These are phyloP conservation scores for Takifugu rubripes DNA, from an alignment of 2,797 vertebrate species.

Conservation along the genomic window DNA sequence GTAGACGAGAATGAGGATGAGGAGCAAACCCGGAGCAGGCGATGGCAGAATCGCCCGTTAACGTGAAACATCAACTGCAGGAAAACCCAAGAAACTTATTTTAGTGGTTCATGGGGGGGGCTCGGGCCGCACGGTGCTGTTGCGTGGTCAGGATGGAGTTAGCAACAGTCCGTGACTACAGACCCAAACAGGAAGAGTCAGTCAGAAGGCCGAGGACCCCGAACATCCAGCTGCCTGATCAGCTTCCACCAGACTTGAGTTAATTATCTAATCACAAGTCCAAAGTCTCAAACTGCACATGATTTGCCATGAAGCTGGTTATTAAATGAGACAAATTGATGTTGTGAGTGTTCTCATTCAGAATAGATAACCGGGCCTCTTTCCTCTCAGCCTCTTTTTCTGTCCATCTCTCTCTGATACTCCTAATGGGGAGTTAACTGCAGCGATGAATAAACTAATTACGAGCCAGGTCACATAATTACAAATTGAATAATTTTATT, in stretches of 20 bases:
- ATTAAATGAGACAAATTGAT: constrained; percentile 77
- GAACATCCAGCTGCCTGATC: constrained; percentile 24
- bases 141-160: no score
- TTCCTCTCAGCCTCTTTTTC: constrained; percentile 34
- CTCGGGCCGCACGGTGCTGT: no score
- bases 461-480: constrained; percentile 79
- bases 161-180: background rate
- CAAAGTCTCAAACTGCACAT: constrained; percentile 61
- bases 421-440: constrained; percentile 77
- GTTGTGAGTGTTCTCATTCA: constrained; percentile 67
- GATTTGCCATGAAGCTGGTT: constrained; percentile 63
- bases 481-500: constrained; percentile 82
- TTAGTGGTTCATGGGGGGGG: no score
- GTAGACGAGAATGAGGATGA: no score
- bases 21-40: no score
- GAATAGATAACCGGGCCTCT: constrained; percentile 63
- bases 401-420: constrained; percentile 45
- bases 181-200: background rate
- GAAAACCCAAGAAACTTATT: no score
- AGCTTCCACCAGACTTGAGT: constrained; percentile 43
- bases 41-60: no score
- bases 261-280: constrained; percentile 63
- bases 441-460: constrained; percentile 82
- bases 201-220: constrained; percentile 2
- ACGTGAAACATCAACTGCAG: no score